phyloP scores from a whole-genome alignment of 2,113 vertebrate genomes.

The Chloebia gouldiae region DNA sequence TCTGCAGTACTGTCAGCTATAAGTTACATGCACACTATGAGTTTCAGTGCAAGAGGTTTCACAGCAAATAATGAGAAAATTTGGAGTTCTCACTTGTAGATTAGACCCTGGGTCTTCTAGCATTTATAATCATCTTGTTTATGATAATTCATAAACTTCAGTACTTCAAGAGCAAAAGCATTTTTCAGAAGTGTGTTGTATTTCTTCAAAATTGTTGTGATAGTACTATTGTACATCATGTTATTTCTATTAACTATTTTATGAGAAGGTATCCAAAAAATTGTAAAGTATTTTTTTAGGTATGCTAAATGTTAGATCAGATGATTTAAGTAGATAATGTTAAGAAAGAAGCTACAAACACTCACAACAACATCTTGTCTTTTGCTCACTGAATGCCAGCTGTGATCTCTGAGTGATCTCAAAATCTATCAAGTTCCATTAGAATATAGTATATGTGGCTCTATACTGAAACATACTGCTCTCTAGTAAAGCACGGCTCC shows the following conservation, averaged over 20 bases:
- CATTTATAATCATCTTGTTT: neutral
- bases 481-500: neutral
- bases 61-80: neutral
- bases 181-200: neutral
- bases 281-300: neutral
- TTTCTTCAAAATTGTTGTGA: neutral
- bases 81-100: neutral
- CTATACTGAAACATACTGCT: neutral
- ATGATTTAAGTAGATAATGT: neutral
- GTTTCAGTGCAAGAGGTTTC: neutral
- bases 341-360: neutral
- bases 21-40: neutral
- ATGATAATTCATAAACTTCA: neutral
- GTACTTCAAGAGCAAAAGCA: neutral
- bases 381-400: neutral
- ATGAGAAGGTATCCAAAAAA: neutral
- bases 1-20: neutral
- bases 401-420: neutral
- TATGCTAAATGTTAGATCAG: neutral
- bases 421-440: neutral
- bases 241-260: neutral
- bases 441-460: neutral
- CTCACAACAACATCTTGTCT: neutral
- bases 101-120: neutral
- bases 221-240: neutral